Evolutionary conservation across 2,797 vertebrate species (phyloP), one percentile per base, ranked within the genome.

Genomic region (Cryptoblepharus egeriae): DNA sequence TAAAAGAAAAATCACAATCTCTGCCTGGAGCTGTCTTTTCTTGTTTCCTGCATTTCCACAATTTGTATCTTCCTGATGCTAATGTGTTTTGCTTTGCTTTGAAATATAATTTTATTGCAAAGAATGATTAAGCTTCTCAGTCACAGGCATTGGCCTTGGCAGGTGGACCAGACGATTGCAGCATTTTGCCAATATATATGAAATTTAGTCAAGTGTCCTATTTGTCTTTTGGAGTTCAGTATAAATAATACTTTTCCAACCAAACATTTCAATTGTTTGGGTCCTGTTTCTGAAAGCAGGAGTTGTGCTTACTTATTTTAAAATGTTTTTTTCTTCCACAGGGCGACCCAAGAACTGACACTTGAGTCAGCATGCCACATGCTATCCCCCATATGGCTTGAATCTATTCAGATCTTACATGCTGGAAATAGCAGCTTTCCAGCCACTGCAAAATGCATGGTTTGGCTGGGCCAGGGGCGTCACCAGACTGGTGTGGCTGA

Each of bases 111-210:
- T 58, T 82, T 72, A 82, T 6, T 69, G 11, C 13, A 45, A 61
- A 76, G 75, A 35, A n/a, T 12, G 49, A 57, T 68, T 78, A 42
- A 1, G 42, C 26, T 32, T 18, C 1, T 4, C 18, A 15, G 26
- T 61, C n/a, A 52, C 8, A 12, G 35, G 30, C 30, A 1, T 4
- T 57, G 26, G n/a, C 77, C 79, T 37, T 35, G 74, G 57, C n/a
- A 37, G 12, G 13, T 67, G 26, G 26, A 4, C 11, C 12, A 69
- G 30, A 39, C 4, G 65, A 9, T 32, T 49, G 28, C 52, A 37
- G 0, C 45, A 26, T 70, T 86, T 75, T 88, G 75, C 4, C 9
- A 3, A 22, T 57, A 70, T 57, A 67, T 74, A 68, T 79, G 11
- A 22, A 65, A 10, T 30, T 63, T 24, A 45, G 42, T 3, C 24